Base-by-base conservation (phyloP, 2,113 vertebrate species). In the Thomomys bottae region DNA sequence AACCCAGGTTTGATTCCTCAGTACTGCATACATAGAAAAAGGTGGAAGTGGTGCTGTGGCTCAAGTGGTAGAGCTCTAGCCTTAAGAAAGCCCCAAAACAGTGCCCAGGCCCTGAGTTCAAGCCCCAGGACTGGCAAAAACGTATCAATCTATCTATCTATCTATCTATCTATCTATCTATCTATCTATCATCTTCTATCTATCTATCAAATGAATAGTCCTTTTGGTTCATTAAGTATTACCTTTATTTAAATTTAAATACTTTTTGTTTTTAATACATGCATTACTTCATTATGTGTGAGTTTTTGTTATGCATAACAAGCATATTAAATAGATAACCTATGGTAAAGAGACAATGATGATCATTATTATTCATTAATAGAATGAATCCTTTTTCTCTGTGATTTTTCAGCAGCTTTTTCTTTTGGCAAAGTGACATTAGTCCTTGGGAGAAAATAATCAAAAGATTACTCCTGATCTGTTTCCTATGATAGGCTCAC, bases 271-370 rank as follows among this genome's bases (percentile, higher is more conserved):
- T 71, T 28, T 78, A 81, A 42, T 28, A n/a, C 9, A 61, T 45
- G 7, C n/a, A 63, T 49, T 79, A 40, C 4, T 75, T 57, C 23
- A 85, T 3, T 14, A 45, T 72, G 20, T 76, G 24, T 3, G 32
- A 61, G 49, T 80, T 91, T 68, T 59, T 80, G 77, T 75, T 57
- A 83, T 77, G 66, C 90, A 28, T 79, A 90, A 21, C 38, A 67
- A 71, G 6, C 26, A 23, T 78, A 92, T 92, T 82, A 87, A 79
- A 81, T 85, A 28, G 30, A 89, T 26, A 95, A 63, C 45, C 40
- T 17, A 49, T 40, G 15, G 12, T 70, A 72, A 67, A 72, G 8
- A 67, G 14, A 81, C 71, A 42, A 78, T 79, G 76, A 87, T 78
- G 36, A 49, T 9, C 23, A 87, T 59, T 91, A 81, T 76, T 88